Base-by-base conservation (phyloP, 2,888 invertebrate genomes). In the Xestia xanthographa region DNA sequence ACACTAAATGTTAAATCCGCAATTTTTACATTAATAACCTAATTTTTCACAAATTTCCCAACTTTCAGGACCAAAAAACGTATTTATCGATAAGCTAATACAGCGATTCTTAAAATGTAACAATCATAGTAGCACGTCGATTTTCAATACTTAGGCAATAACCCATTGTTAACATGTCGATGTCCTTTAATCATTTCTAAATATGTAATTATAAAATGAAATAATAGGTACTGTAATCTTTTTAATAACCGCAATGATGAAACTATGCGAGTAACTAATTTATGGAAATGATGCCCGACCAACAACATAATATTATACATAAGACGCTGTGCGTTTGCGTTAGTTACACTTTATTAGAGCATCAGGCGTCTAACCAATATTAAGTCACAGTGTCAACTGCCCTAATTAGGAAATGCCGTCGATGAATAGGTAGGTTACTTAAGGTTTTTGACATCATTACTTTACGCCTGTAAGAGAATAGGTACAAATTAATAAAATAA, bases 341-440 rank as follows among this genome's bases (percentile, higher is more conserved):
- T 65, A 56, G 20, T 43, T 43, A 60, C 77, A 72, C 26, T 77
- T 69, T 70, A 78, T 66, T 77, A 43, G 34, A 45, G 38, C 45
- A 8, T 38, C 62, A 71, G 58, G 41, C 41, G 48, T 56, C n/a
- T 26, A 73, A 67, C 53, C 45, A 62, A 63, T 73, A 67, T 73
- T 73, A 79, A 72, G 78, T 50, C 72, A 78, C 43, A 65, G 56
- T 74, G 73, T 79, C 73, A 79, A 78, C 62, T 78, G 62, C 22
- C 62, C 66, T 67, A 73, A 79, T 79, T 79, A 73, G 41, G 79
- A 53, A 63, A 67, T 78, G 58, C 43, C 43, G 26, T 50, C 17
- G 14, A 60, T 14, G 34, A 50, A 66, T 69, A 53, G 69, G 79
- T 69, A 53, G 69, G 79, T 79, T 67, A 79, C 79, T 56, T 63